Base-by-base conservation (phyloP, 2,113 vertebrate species). In the Megaceryle torquata region DNA sequence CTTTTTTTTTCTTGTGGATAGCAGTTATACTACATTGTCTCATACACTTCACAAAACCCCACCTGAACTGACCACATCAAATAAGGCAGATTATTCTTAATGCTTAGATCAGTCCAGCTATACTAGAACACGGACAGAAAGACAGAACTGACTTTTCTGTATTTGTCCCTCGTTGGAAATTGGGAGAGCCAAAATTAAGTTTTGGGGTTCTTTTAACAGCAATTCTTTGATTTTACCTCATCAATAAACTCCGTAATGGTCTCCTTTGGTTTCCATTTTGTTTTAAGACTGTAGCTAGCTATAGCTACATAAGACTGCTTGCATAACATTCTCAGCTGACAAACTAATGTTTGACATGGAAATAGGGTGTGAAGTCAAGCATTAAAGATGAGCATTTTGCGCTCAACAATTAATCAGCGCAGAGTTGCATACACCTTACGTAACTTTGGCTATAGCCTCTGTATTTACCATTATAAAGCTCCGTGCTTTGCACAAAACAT, bases 401-500 rank as follows among this genome's bases (percentile, higher is more conserved):
- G 46, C 33, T 50, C 33, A 9, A 21, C 15, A 35, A 7, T 15
- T 60, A 5, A 35, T 35, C 18, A 26, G 35, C 2, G 18, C 28
- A 61, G 65, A 24, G 33, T 0, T 65, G 50, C 48, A 35, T 7
- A 13, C 2, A 50, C 14, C 33, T 77, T 70, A 21, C 4, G 5
- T 15, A 39, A 63, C n/a, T 46, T 53, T 21, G 19, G 37, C 59
- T 64, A 26, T 21, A 79, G 74, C 4, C 25, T 51, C 35, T 26
- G 19, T 24, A 59, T n/a, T 59, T 50, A 60, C n/a, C 31, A n/a
- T n/a, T 6, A 43, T 5, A 25, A 25, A 44, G 20, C 26, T 22
- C 33, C 13, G 1, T 4, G 35, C 61, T 8, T 33, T 3, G 10
- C 53, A n/a, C 22, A 37, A 16, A 19, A 6, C 11, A 26, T 0